phyloP scores from a whole-genome alignment of 2,888 invertebrate genomes.

The Clitarchus hookeri region DNA sequence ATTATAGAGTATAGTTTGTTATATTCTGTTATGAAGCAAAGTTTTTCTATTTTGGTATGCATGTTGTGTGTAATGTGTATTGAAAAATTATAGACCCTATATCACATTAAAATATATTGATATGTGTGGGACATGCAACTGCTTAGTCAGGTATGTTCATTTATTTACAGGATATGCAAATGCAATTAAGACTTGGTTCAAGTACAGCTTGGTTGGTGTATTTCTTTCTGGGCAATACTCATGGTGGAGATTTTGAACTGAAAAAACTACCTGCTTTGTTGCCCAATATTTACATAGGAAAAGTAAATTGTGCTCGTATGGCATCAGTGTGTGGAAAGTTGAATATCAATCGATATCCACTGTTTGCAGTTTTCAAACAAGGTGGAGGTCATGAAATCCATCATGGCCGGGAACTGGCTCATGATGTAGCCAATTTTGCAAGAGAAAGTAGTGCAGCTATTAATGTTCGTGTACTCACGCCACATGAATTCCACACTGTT shows the following conservation, averaged over 20 bases:
- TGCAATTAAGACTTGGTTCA: constrained; percentile 49
- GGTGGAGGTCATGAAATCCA: constrained; percentile 77
- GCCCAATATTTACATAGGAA: constrained; percentile 60
- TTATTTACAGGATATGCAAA: constrained; percentile 49
- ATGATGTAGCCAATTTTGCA: constrained; percentile 67
- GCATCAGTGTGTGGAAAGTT: constrained; percentile 62
- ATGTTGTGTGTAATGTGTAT: too few species aligned
- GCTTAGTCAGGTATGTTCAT: not conserved
- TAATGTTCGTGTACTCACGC: constrained; percentile 66
- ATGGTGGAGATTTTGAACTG: constrained; percentile 60
- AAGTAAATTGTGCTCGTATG: constrained; percentile 65
- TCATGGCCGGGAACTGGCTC: constrained; percentile 65
- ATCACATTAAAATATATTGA: too few species aligned
- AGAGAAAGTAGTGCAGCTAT: constrained; percentile 62
- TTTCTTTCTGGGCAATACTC: constrained; percentile 60
- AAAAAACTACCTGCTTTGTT: constrained; percentile 66
- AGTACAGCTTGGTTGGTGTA: constrained; percentile 60
- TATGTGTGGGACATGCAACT: too few species aligned
- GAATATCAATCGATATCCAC: constrained; percentile 64
- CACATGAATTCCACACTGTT: constrained; percentile 61
- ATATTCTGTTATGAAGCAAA: too few species aligned
- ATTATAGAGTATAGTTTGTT: too few species aligned
- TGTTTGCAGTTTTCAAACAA: constrained; percentile 74
- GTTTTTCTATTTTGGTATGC: too few species aligned
- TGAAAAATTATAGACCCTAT: too few species aligned